Conservation (phyloP, 2,113 vertebrate genomes). For the Phasianus colchicus region DNA sequence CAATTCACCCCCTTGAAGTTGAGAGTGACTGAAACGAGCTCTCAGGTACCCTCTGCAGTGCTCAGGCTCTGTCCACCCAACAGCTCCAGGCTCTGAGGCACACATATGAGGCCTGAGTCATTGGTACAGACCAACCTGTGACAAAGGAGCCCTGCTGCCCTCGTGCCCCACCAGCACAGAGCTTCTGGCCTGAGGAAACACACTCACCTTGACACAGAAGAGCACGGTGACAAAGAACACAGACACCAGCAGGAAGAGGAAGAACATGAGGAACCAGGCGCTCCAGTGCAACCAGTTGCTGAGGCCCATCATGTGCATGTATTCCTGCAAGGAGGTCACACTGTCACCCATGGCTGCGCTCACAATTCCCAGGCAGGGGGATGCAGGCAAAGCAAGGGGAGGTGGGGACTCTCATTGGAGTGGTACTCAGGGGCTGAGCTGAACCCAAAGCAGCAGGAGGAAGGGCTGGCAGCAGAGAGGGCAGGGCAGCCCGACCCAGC, state of each 20-base stretch:
- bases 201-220: constrained; percentile 89
- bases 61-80: neutral
- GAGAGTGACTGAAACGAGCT: neutral
- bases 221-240: constrained; percentile 92
- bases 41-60: neutral
- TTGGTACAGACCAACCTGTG: neutral
- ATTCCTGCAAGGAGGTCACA: constrained; percentile 81
- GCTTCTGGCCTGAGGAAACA: neutral
- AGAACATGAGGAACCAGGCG: constrained; percentile 97
- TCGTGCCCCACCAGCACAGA: neutral
- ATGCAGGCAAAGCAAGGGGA: neutral
- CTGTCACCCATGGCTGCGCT: neutral
- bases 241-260: constrained; percentile 89
- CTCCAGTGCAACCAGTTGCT: constrained; percentile 97
- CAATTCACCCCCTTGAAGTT: no score
- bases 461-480: neutral
- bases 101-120: neutral
- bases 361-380: fast-evolving
- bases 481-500: neutral
- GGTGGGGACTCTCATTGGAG: neutral
- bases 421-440: neutral
- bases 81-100: neutral
- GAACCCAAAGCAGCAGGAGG: neutral
- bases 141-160: neutral
- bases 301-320: constrained; percentile 99